Base-by-base conservation (phyloP, 2,797 vertebrate genomes). In the Iguana delicatissima region DNA sequence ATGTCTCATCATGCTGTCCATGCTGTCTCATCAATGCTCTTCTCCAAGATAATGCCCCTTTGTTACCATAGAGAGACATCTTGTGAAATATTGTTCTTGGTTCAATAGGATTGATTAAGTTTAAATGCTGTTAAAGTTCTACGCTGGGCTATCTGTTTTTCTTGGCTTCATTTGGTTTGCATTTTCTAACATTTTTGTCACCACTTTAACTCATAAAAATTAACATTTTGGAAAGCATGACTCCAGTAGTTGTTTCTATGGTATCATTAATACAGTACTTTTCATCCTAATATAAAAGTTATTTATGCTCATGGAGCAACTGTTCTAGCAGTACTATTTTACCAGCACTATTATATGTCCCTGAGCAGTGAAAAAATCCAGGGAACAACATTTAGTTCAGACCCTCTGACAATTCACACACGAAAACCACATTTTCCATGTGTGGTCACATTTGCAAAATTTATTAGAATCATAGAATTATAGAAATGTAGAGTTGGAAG, bases 31-130 rank as follows among this genome's bases (percentile, higher is more conserved):
- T 86, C 84, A 90, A 64, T 86, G 55, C 57, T 57, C 59, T 90
- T 73, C 77, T 86, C 42, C 74, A 18, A 82, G 67, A 85, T 85
- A 82, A 57, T 12, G 32, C 6, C 22, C 10, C 69, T 67, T 35
- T 89, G 72, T 64, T 80, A 81, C 57, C 18, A 12, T 46, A 72
- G 59, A 69, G n/a, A 74, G 76, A 46, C 6, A 29, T 69, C 38
- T 35, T 50, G 69, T 86, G 10, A 90, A 86, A 74, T 81, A 90
- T 86, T 90, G 52, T 86, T 62, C 55, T 62, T 35, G 38, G 42
- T 12, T 86, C 84, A 86, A 85, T 72, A 90, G 38, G 73, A 86
- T 50, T 74, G 52, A 86, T 86, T 81, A 73, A 59, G 13, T 55
- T 50, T 74, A 86, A 81, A 74, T 74, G 29, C 80, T 84, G 26